phyloP scores from a whole-genome alignment of 2,888 invertebrate species.

The Hoplodrina ambigua region DNA sequence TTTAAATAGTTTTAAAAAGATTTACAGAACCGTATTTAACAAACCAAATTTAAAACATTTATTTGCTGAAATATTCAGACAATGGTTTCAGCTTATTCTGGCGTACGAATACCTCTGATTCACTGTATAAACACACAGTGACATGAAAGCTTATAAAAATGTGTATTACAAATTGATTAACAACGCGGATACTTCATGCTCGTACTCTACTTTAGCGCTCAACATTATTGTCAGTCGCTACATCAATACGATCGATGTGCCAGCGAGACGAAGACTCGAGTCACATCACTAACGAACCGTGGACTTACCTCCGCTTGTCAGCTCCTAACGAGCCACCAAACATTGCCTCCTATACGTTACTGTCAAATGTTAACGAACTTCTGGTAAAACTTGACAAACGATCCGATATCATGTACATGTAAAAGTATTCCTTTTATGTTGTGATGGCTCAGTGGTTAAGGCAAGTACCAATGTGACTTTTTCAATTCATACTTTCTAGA shows the following conservation, averaged over 20 bases:
- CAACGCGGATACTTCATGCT: slow-evolving; percentile 7
- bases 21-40: no score
- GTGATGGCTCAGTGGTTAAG: no score
- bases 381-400: slow-evolving; percentile 41
- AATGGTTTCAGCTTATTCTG: no score
- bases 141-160: neutral
- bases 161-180: slow-evolving; percentile 6
- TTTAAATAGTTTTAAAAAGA: no score
- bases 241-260: slow-evolving; percentile 61
- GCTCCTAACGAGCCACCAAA: slow-evolving; percentile 57
- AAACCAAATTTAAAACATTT: no score
- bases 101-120: no score
- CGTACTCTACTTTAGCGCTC: slow-evolving; percentile 8
- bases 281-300: slow-evolving; percentile 82
- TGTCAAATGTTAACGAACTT: slow-evolving; percentile 60
- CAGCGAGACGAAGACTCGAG: slow-evolving; percentile 63
- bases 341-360: slow-evolving; percentile 48
- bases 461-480: no score
- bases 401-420: slow-evolving; percentile 2
- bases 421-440: slow-evolving; percentile 35
- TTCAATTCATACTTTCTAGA: no score
- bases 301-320: slow-evolving; percentile 73
- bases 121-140: neutral
- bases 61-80: no score
- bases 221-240: slow-evolving; percentile 34